Base-by-base conservation (phyloP, 2,888 invertebrate species). In the Lasioglossum malachurum region DNA sequence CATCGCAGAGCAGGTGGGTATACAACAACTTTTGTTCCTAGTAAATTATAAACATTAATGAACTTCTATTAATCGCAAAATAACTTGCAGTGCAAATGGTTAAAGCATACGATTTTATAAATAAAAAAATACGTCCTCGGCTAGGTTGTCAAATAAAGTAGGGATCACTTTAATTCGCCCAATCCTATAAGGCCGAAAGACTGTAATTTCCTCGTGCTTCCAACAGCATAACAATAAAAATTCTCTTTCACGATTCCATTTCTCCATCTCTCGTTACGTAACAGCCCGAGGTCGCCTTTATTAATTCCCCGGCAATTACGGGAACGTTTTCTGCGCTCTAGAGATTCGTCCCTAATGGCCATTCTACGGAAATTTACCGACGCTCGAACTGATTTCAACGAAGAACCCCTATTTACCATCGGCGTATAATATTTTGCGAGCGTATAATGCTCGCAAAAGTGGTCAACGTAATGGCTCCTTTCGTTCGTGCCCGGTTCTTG, bases 381-480 rank as follows among this genome's bases (percentile, higher is more conserved):
- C 79, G 78, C 80, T 69, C 41, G 79, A 72, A 78, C 75, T 67
- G 83, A 86, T 88, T 84, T 69, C 74, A 80, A 77, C 76, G 69
- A 35, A 73, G 72, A 64, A 44, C 72, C 78, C 67, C 80, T 86
- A 82, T 73, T 88, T 86, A 75, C 72, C 80, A 86, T 71, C 75
- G 38, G 67, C 79, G 78, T 71, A 75, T 31, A 84, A 86, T 84
- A 88, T 88, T 88, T 84, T 86, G 75, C 81, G 78, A 80, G 83
- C 78, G 78, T 57, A 60, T 78, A 83, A 81, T 67, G 67, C 69
- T 57, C 64, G 69, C 82, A 80, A 78, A 89, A 87, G 76, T 75
- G 79, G 38, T 71, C 76, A 76, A 75, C 77, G 75, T 88, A 86
- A 90, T 86, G 80, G 78, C 81, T 78, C 89, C 35, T 88, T 87